Evolutionary conservation across 2,113 vertebrate species (phyloP).

Genomic region (Pseudorectes ferrugineus): DNA sequence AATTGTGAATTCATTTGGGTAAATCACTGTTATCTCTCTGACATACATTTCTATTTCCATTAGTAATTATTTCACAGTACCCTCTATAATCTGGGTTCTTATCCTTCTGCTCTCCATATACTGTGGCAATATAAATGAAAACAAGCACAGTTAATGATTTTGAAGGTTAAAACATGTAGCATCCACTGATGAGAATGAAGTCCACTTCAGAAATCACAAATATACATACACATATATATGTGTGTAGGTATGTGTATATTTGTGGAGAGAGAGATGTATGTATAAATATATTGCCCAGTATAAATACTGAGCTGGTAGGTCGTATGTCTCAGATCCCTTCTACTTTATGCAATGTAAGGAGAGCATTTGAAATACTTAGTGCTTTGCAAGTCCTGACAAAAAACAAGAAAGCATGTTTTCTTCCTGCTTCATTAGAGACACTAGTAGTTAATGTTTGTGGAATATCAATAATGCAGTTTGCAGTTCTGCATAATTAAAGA

Average conservation of each 20-base stretch:
- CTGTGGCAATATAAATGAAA: not conserved
- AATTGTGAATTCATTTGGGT: not conserved
- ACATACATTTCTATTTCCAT: not conserved
- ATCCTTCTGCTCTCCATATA: not conserved
- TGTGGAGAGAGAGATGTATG: not conserved
- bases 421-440: slow-evolving; percentile 69
- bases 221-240: fast-evolving
- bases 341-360: not conserved
- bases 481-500: slow-evolving; percentile 77
- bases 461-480: slow-evolving; percentile 76
- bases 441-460: slow-evolving; percentile 73
- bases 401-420: slow-evolving; percentile 46
- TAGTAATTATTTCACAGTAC: not conserved
- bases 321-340: not conserved
- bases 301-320: not conserved
- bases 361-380: not conserved
- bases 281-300: not conserved
- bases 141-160: not conserved
- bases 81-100: not conserved
- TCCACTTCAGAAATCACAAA: not conserved
- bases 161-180: not conserved
- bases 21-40: not conserved
- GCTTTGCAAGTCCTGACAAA: slow-evolving; percentile 55
- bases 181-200: not conserved
- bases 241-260: fast-evolving